Evolutionary conservation across 2,888 invertebrate genomes (phyloP).

Genomic region (Caenorhabditis sp.): DNA sequence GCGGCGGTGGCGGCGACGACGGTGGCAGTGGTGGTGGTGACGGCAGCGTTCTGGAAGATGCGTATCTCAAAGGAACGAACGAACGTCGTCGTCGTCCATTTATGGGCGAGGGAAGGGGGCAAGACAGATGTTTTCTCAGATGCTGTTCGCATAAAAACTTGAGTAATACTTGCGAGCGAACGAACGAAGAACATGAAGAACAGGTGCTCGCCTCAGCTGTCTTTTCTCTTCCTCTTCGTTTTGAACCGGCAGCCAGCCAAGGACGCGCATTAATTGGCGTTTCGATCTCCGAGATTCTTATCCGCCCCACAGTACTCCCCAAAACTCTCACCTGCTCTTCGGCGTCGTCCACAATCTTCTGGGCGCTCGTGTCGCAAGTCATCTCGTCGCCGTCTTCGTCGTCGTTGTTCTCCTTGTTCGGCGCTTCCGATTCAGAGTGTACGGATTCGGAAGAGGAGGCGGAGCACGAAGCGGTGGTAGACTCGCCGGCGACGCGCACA

Average conservation of each 20-base stretch:
- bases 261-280: conserved; percentile 21
- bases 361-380: conserved; percentile 42
- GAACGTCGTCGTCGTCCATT: too few relatives aligned
- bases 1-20: too few relatives aligned
- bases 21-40: too few relatives aligned
- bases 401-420: conserved; percentile 15
- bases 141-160: conserved; percentile 22
- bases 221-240: too few relatives aligned
- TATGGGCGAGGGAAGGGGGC: too few relatives aligned
- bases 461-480: conserved; percentile 1
- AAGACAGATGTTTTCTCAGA: conserved; percentile 18
- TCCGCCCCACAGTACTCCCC: not conserved
- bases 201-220: conserved; percentile 46
- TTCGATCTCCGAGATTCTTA: conserved; percentile 7
- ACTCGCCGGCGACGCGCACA: conserved; percentile 48
- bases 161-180: conserved; percentile 32
- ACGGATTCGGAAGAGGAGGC: conserved; percentile 26
- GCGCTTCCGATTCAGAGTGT: conserved; percentile 7
- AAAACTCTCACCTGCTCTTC: conserved; percentile 43
- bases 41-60: conserved; percentile 22
- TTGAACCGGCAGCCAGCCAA: too few relatives aligned
- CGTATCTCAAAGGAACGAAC: conserved; percentile 39
- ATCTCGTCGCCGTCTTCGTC: conserved; percentile 12
- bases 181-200: not conserved
- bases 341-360: not conserved